Conservation (phyloP, 2,113 vertebrate genomes). For the Prochilodus magdalenae region DNA sequence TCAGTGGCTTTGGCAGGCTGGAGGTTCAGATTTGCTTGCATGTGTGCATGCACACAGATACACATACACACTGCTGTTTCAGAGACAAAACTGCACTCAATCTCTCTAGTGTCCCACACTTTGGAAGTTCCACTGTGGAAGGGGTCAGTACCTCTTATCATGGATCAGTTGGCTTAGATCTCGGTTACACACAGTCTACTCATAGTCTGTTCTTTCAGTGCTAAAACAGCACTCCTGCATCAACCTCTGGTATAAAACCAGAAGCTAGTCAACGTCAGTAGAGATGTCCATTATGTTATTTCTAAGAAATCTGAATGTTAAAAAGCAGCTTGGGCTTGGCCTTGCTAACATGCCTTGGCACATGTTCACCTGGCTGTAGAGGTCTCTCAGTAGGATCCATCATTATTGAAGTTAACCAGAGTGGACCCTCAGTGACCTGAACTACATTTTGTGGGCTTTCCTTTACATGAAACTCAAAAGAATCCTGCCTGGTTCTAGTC, state of each 20-base stretch:
- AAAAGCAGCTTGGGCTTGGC: background rate
- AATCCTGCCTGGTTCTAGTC: background rate
- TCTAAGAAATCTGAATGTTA: background rate
- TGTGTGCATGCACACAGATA: background rate
- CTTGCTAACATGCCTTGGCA: background rate
- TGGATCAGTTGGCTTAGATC: background rate
- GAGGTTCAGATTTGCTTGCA: background rate
- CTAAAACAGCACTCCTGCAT: background rate
- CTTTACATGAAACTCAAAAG: background rate
- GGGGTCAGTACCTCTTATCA: background rate
- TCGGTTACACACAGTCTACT: background rate
- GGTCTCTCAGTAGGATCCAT: background rate
- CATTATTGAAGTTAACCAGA: background rate
- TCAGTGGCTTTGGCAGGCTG: background rate
- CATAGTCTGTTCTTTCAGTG: background rate
- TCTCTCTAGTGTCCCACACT: background rate
- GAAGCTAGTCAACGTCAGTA: background rate
- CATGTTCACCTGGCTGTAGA: background rate
- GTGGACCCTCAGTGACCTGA: background rate
- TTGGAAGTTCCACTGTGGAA: background rate
- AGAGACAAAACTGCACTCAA: background rate
- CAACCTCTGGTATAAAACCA: background rate
- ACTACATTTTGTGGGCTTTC: background rate
- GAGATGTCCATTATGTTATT: background rate
- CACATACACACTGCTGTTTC: background rate